These are phyloP conservation scores for Phortica magna DNA, from an alignment of 2,888 invertebrate genomes.

Conservation along the genomic window DNA sequence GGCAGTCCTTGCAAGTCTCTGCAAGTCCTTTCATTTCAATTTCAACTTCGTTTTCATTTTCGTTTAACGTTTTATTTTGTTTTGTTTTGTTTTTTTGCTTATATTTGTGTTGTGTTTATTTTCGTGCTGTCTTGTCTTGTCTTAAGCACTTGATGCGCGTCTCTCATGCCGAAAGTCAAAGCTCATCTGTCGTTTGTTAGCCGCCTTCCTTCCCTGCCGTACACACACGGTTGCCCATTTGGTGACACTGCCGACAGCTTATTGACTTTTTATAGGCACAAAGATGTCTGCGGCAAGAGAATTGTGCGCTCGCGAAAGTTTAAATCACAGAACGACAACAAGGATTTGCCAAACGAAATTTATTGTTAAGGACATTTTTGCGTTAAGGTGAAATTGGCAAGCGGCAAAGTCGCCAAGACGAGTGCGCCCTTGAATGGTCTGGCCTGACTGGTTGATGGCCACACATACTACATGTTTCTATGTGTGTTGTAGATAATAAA, in stretches of 20 bases:
- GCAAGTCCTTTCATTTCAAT: background rate
- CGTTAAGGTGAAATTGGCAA: constrained; percentile 34
- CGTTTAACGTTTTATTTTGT: constrained; percentile 47
- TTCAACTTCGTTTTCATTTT: constrained; percentile 23
- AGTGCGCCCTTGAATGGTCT: background rate
- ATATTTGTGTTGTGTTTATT: no score
- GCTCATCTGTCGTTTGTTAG: no score
- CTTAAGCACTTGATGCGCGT: no score
- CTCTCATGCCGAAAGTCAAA: no score
- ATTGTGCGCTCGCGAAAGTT: constrained; percentile 61
- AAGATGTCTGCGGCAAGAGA: no score
- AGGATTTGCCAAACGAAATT: constrained; percentile 74
- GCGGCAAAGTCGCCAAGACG: constrained; percentile 37
- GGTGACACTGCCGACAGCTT: background rate
- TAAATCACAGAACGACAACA: constrained; percentile 76
- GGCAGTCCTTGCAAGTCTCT: background rate
- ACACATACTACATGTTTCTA: background rate
- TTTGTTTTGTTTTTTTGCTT: background rate
- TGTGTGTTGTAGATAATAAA: constrained; percentile 27
- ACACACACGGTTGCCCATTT: background rate
- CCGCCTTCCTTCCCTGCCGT: background rate
- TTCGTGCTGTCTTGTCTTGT: no score
- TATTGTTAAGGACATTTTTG: constrained; percentile 68
- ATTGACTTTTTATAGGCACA: constrained; percentile 33
- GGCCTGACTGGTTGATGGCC: background rate